Percentiles rank a stretch among this genome's conserved stretches.
These are phyloP conservation scores for Sarcophaga variegata DNA, from an alignment of 2,888 invertebrate genomes.

Conservation along the genomic window DNA sequence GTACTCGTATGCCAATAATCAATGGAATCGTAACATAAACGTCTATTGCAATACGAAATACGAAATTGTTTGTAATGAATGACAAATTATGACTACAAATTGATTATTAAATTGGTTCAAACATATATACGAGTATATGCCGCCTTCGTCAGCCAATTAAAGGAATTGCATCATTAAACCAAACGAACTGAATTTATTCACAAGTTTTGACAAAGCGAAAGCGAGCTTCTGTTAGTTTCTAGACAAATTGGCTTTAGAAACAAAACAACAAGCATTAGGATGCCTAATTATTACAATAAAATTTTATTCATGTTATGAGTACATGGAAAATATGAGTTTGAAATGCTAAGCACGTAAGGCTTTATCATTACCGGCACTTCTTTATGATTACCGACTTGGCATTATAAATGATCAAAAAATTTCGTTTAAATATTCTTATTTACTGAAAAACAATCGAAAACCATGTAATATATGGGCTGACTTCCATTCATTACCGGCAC, in stretches of 20 bases:
- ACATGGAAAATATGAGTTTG: neutral
- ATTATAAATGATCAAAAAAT: too few relatives aligned
- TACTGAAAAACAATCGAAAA: too few relatives aligned
- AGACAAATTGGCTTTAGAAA: neutral
- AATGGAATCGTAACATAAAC: neutral
- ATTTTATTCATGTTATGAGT: neutral
- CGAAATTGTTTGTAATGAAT: conserved; percentile 30
- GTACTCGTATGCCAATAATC: conserved; percentile 23
- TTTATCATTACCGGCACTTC: neutral
- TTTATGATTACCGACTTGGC: neutral
- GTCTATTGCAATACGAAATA: conserved; percentile 31
- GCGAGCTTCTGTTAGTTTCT: neutral
- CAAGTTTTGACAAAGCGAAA: neutral
- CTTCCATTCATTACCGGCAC: neutral
- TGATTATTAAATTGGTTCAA: conserved; percentile 49
- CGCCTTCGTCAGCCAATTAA: neutral
- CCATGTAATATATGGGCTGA: too few relatives aligned
- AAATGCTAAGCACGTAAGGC: neutral
- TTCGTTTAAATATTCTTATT: too few relatives aligned
- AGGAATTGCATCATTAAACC: neutral
- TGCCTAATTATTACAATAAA: neutral
- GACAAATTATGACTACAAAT: conserved; percentile 60
- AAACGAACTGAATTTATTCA: neutral
- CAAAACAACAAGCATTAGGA: neutral
- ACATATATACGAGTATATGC: neutral